Evolutionary conservation across 2,113 vertebrate genomes (phyloP), one percentile per base, ranked within the genome.

Genomic region (Prunella fulvescens): DNA sequence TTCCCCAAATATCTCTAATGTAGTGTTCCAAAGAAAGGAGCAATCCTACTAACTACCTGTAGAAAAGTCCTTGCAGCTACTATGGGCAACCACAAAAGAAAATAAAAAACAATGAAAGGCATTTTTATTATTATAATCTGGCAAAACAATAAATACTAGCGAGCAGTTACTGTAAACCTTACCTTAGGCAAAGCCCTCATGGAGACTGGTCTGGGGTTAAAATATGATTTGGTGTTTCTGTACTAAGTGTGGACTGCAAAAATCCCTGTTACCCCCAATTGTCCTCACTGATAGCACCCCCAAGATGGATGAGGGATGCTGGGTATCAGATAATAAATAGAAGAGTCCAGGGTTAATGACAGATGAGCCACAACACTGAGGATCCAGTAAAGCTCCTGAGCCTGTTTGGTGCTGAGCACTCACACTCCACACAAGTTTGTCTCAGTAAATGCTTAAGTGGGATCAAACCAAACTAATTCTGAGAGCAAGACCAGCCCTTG

Each of bases 351-450:
- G 62, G 33, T 35, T 35, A 28, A 4, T 6, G 50, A 11, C 10
- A 37, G 23, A 10, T 45, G 23, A 53, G 39, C 31, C 23, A 39
- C 16, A 17, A 4, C 7, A 2, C 39, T n/a, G 50, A 35, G 25
- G 29, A 19, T 29, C 19, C 39, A 17, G 9, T 2, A 54, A 47
- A 37, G 53, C 16, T 90, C 29, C 78, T 72, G 53, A 69, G 35
- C 44, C 24, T 6, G 0, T 28, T 33, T 11, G 45, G 50, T 66
- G 61, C 51, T 39, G 47, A 51, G 61, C 56, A 19, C 51, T 48
- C 45, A 9, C 37, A 16, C 14, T 15, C 50, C 56, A 65, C 6
- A 0, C 3, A 2, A 2, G 3, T 37, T 44, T 62, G 25, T 35
- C 58, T 42, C 57, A 31, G 19, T 22, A 42, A 78, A 39, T 26